Evolutionary conservation across 2,888 invertebrate species (phyloP), one percentile per base, ranked within the genome.

Genomic region (Acrocyrtus sp.): DNA sequence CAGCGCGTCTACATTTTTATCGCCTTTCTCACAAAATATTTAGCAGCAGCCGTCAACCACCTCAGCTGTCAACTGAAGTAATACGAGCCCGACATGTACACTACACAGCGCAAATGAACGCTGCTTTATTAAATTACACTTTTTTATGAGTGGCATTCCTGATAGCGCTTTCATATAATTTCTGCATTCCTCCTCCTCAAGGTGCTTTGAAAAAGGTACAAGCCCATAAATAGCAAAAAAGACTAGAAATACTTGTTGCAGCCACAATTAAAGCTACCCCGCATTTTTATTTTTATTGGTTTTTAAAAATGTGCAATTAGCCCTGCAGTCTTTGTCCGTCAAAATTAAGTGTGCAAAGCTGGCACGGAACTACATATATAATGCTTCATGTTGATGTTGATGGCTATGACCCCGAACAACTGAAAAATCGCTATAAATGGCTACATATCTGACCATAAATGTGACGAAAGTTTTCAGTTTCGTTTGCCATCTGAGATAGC

Each of bases 391-490:
- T n/a, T n/a, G n/a, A n/a, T n/a, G n/a, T n/a, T n/a, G n/a, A n/a
- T n/a, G n/a, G n/a, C n/a, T n/a, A n/a, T n/a, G n/a, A n/a, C n/a
- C n/a, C n/a, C n/a, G n/a, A n/a, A n/a, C n/a, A n/a, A n/a, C n/a
- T n/a, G n/a, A n/a, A n/a, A n/a, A n/a, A n/a, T n/a, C n/a, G n/a
- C n/a, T n/a, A n/a, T n/a, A n/a, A n/a, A n/a, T n/a, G n/a, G n/a
- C n/a, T n/a, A n/a, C n/a, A n/a, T n/a, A n/a, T n/a, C n/a, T n/a
- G n/a, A n/a, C n/a, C n/a, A 34, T 34, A 34, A 12, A 45, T n/a
- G n/a, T 10, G 53, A 8, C 26, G 53, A 53, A 24, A 53, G 53
- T 24, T 53, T 53, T 53, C 53, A 53, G 27, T 53, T 53, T 53
- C 53, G 26, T 53, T 53, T 26, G 15, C 6, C 24, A 5, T 34